Evolutionary conservation across 2,888 invertebrate genomes (phyloP), one percentile per base, ranked within the genome.

Genomic region (Nomada lathburiana): DNA sequence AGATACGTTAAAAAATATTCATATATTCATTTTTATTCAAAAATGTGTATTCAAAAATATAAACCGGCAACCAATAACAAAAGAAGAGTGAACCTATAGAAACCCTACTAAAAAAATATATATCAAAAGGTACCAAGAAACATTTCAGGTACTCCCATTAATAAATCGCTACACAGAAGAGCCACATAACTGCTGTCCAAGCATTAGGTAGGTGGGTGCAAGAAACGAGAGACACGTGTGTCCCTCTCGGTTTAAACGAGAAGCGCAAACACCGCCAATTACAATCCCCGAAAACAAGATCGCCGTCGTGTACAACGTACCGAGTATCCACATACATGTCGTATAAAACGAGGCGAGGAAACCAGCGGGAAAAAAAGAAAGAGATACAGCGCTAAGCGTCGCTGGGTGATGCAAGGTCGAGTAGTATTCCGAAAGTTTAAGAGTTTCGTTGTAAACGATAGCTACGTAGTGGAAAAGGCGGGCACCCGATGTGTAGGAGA

Each of bases 391-490:
- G 68, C 26, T 52, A 60, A 68, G 74, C n/a, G 23, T 42, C 23
- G 55, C 20, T 13, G 50, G 53, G 59, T 16, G 42, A 60, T n/a
- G 59, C 59, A 62, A 69, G 62, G 55, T 42, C 60, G 62, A 44
- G 47, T 50, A 64, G 55, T 7, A 62, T 62, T 26, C 64, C 62
- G 52, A 63, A 70, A 62, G 70, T 62, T 55, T 55, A 76, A 63
- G 71, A 53, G 75, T 62, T 75, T 75, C 52, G 44, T 18, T 52
- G 59, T 36, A 52, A n/a, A 69, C 26, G 52, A 53, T 29, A 29
- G 70, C 26, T 26, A 50, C 11, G 44, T 18, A 70, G 70, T 4
- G 16, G 29, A 44, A 50, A 69, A 75, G 75, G 79, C 75, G 68
- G 78, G 53, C 16, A 47, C 16, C 47, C 13, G 16, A 47, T 2